Conservation (phyloP, 2,113 vertebrate genomes). For the Rhinichthys klamathensis region DNA sequence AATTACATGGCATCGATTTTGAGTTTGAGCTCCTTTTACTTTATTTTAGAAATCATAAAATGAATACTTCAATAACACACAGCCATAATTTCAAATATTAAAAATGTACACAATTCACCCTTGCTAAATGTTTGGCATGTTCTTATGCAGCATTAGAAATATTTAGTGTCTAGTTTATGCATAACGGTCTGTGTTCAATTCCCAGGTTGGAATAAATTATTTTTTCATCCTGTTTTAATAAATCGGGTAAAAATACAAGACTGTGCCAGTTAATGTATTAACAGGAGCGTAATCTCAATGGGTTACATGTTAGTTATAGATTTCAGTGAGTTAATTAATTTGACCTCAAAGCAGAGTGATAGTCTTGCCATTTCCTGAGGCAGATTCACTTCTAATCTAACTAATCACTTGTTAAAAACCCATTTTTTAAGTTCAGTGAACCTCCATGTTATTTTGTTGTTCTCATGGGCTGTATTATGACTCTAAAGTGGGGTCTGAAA, state of each 20-base stretch:
- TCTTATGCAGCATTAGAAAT: background rate
- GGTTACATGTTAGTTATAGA: background rate
- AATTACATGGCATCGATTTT: background rate
- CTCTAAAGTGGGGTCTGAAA: background rate
- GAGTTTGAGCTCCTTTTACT: background rate
- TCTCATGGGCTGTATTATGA: background rate
- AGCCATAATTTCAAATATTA: background rate
- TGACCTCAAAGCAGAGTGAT: background rate
- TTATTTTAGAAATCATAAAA: background rate
- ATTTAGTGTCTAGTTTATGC: background rate
- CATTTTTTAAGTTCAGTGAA: background rate
- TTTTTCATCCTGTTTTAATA: background rate
- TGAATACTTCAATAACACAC: background rate
- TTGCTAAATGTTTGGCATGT: conserved; percentile 11
- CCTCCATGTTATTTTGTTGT: background rate
- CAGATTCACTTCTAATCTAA: background rate
- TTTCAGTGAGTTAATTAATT: background rate
- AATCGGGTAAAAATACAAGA: background rate
- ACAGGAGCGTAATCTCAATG: background rate
- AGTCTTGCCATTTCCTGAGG: background rate
- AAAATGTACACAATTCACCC: background rate
- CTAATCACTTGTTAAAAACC: background rate
- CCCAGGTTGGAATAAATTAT: background rate
- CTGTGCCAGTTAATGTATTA: background rate
- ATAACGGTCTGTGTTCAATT: background rate